Evolutionary conservation across 2,888 invertebrate species (phyloP), one percentile per base, ranked within the genome.

Genomic region (Acronicta aceris): DNA sequence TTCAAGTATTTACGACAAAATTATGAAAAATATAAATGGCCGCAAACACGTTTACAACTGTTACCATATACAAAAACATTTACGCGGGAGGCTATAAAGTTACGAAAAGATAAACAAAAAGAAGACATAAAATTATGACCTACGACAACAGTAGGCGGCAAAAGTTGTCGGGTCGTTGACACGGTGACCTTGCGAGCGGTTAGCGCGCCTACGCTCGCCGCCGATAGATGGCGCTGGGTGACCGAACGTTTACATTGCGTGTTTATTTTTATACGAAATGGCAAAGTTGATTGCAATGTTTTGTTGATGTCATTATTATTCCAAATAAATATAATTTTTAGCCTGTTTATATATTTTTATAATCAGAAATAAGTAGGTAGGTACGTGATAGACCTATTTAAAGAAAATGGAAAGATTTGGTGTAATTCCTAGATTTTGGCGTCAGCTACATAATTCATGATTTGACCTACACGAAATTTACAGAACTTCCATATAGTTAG

Each of bases 81-180:
- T 88, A 87, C 88, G 87, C 91, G 86, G 87, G 73, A 86, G 87
- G 88, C 89, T 86, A 92, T 93, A 92, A 93, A 92, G 89, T 93
- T 92, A 85, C 91, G 92, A 92, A 94, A 94, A 93, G 93, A 94
- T 94, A 94, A 94, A 94, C 94, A 93, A 93, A 94, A 94, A 93
- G 94, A 93, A 93, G 92, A 92, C 93, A 94, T 94, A 93, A 94
- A 94, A 94, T 94, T 93, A 94, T 94, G 94, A 94, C 94, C 94
- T 94, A 94, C 94, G 93, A 92, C 94, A 94, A 94, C 94, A 91
- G 90, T 90, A 91, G 90, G 91, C 93, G 92, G 94, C 92, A 93
- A 94, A 94, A 94, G 94, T 94, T 93, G 93, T 84, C 86, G 89
- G 94, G 93, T 93, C 94, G 86, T 92, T 91, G 94, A 90, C 93